Base-by-base conservation (phyloP, 2,888 invertebrate species). In the Penaeus monodon region DNA sequence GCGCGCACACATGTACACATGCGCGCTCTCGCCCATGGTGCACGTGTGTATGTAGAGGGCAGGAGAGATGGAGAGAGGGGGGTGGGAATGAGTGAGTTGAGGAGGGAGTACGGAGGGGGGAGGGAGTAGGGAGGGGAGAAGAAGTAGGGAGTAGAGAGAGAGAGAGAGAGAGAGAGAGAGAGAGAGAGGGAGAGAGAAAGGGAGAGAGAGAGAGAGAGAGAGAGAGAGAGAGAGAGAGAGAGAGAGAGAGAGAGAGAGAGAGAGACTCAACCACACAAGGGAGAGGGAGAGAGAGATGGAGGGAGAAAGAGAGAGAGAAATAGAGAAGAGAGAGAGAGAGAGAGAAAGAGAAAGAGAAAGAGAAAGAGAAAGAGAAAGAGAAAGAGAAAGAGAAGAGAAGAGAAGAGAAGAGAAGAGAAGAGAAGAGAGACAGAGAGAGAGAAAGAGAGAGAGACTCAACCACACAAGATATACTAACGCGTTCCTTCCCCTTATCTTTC, bases 191-290 rank as follows among this genome's bases (percentile, higher is more conserved):
- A 77, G 27, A 57, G 77, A 77, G 77, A 57, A 57, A 77, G 77
- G 57, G 77, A 77, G 77, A 57, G 57, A 57, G 77, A 77, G 77
- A 77, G 63, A 63, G 77, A 77, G 77, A 63, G 77, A 77, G 77
- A 63, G 77, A 77, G 77, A 63, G 77, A 77, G 77, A 77, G 77
- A 77, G 63, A 63, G 77, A 77, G 77, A 77, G 77, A 77, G 77
- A 63, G 77, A 57, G 77, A 57, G 77, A 77, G 77, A 77, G 77
- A 77, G 77, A 77, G 77, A 77, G 77, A 77, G 77, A 49, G 44
- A 44, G 44, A 44, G 44, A 44, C n/a, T 44, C 77, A 77, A 27
- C n/a, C 77, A 57, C 29, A n/a, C 63, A 29, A 77, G 49, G 29
- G 29, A 12, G 49, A 49, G 49, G 2, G 49, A 49, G 49, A 49